phyloP scores from a whole-genome alignment of 2,888 invertebrate species.

The Empis stercorea region DNA sequence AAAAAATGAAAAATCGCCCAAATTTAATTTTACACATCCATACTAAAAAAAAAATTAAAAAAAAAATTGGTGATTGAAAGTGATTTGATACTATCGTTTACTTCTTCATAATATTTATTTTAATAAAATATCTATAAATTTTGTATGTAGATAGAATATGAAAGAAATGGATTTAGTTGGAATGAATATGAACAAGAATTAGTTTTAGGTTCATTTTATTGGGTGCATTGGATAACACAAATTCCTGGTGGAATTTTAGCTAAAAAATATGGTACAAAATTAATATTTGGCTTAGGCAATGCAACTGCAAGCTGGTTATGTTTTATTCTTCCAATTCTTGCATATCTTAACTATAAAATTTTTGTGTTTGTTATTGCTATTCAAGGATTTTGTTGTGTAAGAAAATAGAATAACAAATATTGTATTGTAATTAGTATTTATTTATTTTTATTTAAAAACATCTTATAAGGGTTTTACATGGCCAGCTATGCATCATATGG shows the following conservation, averaged over 20 bases:
- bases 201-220: slow-evolving; percentile 56
- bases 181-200: slow-evolving; percentile 50
- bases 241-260: slow-evolving; percentile 59
- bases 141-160: slow-evolving; percentile 27
- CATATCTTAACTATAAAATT: slow-evolving; percentile 42
- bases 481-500: slow-evolving; percentile 68
- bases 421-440: neutral
- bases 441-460: neutral
- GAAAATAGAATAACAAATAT: slow-evolving; percentile 20
- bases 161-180: slow-evolving; percentile 42
- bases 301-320: slow-evolving; percentile 49
- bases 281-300: slow-evolving; percentile 54
- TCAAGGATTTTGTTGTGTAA: slow-evolving; percentile 57
- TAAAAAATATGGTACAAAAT: slow-evolving; percentile 55
- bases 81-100: too few relatives aligned
- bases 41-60: too few relatives aligned
- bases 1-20: too few relatives aligned
- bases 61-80: too few relatives aligned
- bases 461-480: slow-evolving; percentile 51
- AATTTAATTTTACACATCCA: too few relatives aligned
- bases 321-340: slow-evolving; percentile 50
- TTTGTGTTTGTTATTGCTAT: slow-evolving; percentile 47
- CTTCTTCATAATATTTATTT: too few relatives aligned
- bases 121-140: too few relatives aligned
- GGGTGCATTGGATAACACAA: slow-evolving; percentile 58